A percentile compares a stretch with the other conserved stretches of the same genome.
Conservation (phyloP, 2,888 invertebrate species). For the Eumerus sabulonum region DNA sequence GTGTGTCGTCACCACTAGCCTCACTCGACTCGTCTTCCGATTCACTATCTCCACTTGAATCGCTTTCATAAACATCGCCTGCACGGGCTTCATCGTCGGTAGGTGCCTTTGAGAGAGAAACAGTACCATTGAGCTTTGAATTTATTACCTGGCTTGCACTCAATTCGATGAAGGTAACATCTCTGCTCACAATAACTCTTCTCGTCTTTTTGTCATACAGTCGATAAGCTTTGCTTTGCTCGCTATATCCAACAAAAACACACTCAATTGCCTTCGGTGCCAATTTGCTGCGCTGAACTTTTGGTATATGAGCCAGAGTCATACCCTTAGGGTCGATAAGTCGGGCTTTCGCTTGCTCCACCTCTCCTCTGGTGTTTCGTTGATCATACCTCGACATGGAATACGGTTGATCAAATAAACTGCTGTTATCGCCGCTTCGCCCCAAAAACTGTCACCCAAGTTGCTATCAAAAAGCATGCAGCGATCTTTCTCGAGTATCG, state of each 20-base stretch:
- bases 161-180: not conserved
- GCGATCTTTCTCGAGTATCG: no score
- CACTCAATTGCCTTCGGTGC: slow-evolving; percentile 11
- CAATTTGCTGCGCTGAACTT: slow-evolving; percentile 20
- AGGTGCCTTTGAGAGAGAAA: slow-evolving; percentile 3
- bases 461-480: no score
- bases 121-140: not conserved
- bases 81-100: no score
- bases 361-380: no score
- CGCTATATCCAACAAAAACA: slow-evolving; percentile 14
- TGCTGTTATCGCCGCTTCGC: no score
- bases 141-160: not conserved
- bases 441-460: no score
- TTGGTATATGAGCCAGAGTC: slow-evolving; percentile 19
- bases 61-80: not conserved
- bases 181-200: not conserved
- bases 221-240: slow-evolving; percentile 7
- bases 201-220: no score
- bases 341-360: no score
- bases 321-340: not conserved
- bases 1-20: slow-evolving; percentile 2
- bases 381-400: no score
- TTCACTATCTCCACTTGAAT: not conserved
- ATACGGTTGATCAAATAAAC: no score
- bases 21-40: slow-evolving; percentile 2